These are phyloP conservation scores for Carapus acus DNA, from an alignment of 2,797 vertebrate genomes.

Conservation along the genomic window DNA sequence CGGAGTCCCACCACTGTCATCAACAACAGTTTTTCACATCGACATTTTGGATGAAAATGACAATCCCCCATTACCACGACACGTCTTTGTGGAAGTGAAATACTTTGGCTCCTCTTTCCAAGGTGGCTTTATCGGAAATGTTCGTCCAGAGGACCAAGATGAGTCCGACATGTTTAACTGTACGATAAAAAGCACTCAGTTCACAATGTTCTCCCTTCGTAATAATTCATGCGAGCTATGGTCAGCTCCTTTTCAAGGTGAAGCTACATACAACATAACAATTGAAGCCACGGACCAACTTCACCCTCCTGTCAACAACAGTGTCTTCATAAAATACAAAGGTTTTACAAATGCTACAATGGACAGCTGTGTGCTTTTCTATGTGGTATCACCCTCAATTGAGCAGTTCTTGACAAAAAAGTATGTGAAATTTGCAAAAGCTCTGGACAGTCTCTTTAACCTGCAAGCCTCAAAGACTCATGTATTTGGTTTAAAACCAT, in stretches of 20 bases:
- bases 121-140: slow-evolving; percentile 71
- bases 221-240: slow-evolving; percentile 72
- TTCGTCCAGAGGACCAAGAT: slow-evolving; percentile 70
- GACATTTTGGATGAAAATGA: slow-evolving; percentile 74
- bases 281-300: slow-evolving; percentile 70
- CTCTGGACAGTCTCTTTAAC: slow-evolving; percentile 74
- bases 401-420: slow-evolving; percentile 69
- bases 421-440: slow-evolving; percentile 74
- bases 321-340: slow-evolving; percentile 73
- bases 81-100: slow-evolving; percentile 74
- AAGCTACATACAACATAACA: slow-evolving; percentile 75
- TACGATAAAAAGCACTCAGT: slow-evolving; percentile 60
- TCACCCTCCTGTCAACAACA: slow-evolving; percentile 73
- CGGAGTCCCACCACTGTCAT: slow-evolving; percentile 67
- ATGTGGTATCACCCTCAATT: slow-evolving; percentile 59
- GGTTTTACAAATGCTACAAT: slow-evolving; percentile 74
- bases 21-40: slow-evolving; percentile 63
- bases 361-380: slow-evolving; percentile 74
- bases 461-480: slow-evolving; percentile 75
- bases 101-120: slow-evolving; percentile 75
- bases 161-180: slow-evolving; percentile 68
- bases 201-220: slow-evolving; percentile 68
- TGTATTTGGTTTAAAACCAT: slow-evolving; percentile 72
- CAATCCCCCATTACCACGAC: slow-evolving; percentile 65
- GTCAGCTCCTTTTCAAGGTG: slow-evolving; percentile 70